Evolutionary conservation across 2,113 vertebrate genomes (phyloP).

Genomic region (Stegostoma tigrinum): DNA sequence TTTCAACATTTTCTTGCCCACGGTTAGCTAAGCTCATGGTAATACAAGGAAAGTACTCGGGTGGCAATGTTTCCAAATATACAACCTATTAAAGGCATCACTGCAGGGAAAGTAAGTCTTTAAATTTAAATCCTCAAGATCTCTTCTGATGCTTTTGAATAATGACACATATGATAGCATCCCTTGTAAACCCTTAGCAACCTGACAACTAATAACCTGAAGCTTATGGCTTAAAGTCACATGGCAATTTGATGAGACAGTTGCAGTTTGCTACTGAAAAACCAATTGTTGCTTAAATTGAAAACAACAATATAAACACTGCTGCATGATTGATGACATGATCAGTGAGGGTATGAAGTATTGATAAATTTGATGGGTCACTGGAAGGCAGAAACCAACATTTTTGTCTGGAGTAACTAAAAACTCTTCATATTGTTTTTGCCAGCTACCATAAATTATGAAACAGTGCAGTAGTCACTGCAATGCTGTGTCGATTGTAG

Average conservation of each 20-base stretch:
- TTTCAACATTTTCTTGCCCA: background rate
- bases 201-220: slow-evolving; percentile 42
- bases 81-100: background rate
- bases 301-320: background rate
- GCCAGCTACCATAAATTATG: background rate
- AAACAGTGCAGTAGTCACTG: background rate
- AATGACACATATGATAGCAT: background rate
- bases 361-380: background rate
- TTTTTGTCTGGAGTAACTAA: background rate
- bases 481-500: background rate
- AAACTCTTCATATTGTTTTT: background rate
- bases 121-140: no score
- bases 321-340: background rate
- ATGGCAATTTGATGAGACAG: slow-evolving; percentile 2
- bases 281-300: background rate
- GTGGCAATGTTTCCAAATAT: background rate
- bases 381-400: background rate
- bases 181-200: slow-evolving; percentile 37
- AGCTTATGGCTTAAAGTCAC: slow-evolving; percentile 40
- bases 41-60: background rate
- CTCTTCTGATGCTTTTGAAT: background rate
- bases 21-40: background rate
- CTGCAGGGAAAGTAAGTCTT: background rate
- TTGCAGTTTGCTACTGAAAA: background rate
- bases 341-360: background rate